Conservation (phyloP, 1,140 invertebrate species). For the Heliconius hewitsoni region DNA sequence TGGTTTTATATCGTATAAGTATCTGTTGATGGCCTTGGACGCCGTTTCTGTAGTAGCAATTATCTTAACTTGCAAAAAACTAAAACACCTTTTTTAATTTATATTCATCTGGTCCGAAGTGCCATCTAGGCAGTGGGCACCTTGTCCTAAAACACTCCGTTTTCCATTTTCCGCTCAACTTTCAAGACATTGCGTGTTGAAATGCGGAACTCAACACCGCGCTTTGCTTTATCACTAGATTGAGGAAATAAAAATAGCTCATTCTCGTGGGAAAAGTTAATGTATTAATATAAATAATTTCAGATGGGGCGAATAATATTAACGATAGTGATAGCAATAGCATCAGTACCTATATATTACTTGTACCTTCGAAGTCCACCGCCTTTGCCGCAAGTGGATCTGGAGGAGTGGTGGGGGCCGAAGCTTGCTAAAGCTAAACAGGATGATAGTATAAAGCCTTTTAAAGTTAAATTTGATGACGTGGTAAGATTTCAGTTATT, state of each 20-base stretch:
- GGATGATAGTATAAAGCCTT: constrained; percentile 49
- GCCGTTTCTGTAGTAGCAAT: too few relatives aligned
- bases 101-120: too few relatives aligned
- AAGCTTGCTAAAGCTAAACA: constrained; percentile 40
- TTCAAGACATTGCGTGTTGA: too few relatives aligned
- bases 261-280: too few relatives aligned
- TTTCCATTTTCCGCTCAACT: too few relatives aligned
- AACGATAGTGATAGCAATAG: constrained; percentile 23
- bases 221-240: too few relatives aligned
- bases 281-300: not conserved
- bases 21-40: not conserved
- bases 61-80: too few relatives aligned
- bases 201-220: too few relatives aligned
- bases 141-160: too few relatives aligned
- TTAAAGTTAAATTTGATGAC: constrained; percentile 46
- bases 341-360: constrained; percentile 38
- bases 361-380: constrained; percentile 46
- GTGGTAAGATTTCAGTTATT: constrained; percentile 31
- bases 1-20: not conserved
- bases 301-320: constrained; percentile 40
- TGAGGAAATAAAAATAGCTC: too few relatives aligned
- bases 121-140: too few relatives aligned
- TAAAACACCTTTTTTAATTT: too few relatives aligned
- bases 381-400: constrained; percentile 46
- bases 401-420: constrained; percentile 57